Percentiles rank a stretch among this genome's conserved stretches.
phyloP scores from a whole-genome alignment of 2,113 vertebrate species.

The Tragelaphus buxtoni region DNA sequence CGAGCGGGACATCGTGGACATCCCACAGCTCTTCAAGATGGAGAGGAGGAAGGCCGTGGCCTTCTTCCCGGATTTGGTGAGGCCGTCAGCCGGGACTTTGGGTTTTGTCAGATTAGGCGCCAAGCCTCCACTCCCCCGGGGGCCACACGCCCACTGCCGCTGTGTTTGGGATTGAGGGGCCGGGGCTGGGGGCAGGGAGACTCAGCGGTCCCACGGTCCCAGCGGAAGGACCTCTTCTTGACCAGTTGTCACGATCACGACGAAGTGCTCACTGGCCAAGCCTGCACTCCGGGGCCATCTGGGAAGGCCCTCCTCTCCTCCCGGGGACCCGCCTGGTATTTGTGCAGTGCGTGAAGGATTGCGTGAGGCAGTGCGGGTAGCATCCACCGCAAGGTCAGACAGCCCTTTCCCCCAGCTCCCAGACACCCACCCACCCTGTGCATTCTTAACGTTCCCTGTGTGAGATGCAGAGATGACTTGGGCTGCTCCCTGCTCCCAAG shows the following conservation, averaged over 20 bases:
- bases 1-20: slow-evolving; percentile 89
- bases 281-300: background rate
- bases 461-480: background rate
- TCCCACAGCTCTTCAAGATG: slow-evolving; percentile 89
- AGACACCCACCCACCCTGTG: rapidly evolving
- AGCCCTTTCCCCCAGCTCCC: rapidly evolving
- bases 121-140: background rate
- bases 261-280: background rate
- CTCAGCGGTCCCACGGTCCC: rapidly evolving
- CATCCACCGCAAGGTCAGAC: background rate
- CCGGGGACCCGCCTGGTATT: background rate
- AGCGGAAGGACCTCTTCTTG: background rate
- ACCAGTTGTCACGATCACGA: background rate
- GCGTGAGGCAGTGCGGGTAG: rapidly evolving
- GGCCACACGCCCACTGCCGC: rapidly evolving
- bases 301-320: background rate
- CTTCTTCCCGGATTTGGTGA: slow-evolving; percentile 91
- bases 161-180: background rate
- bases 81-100: background rate
- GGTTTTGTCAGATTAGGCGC: background rate
- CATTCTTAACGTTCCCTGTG: background rate
- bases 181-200: background rate
- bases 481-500: background rate
- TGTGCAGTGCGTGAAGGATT: rapidly evolving
- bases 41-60: slow-evolving; percentile 72